Evolutionary conservation across 2,888 invertebrate species (phyloP).

Genomic region (Eupelmus urozonus): DNA sequence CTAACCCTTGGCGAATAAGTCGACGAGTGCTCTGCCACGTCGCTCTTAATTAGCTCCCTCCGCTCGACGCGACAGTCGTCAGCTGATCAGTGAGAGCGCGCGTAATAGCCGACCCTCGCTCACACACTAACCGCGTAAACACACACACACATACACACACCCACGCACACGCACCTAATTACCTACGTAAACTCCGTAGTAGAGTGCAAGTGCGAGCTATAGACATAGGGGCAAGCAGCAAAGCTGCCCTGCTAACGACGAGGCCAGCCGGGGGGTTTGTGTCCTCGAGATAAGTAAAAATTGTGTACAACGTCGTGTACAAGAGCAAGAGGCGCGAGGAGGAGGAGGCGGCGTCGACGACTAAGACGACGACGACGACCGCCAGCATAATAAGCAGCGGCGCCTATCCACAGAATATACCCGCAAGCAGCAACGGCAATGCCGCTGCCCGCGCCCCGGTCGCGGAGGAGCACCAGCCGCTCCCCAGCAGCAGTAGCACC

Average conservation of each 20-base stretch:
- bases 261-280: slow-evolving; percentile 28
- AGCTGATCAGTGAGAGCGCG: slow-evolving; percentile 47
- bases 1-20: background rate
- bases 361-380: slow-evolving; percentile 50
- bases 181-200: too few species aligned
- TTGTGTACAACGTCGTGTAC: slow-evolving; percentile 61
- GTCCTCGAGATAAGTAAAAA: slow-evolving; percentile 58
- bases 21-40: slow-evolving; percentile 10
- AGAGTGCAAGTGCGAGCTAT: too few species aligned
- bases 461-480: slow-evolving; percentile 41
- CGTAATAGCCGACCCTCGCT: background rate
- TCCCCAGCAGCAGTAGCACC: background rate
- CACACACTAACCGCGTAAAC: too few species aligned
- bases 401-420: slow-evolving; percentile 49
- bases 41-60: slow-evolving; percentile 20
- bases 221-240: too few species aligned
- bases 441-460: slow-evolving; percentile 3
- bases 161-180: too few species aligned
- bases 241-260: too few species aligned
- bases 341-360: slow-evolving; percentile 60
- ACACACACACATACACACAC: background rate
- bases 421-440: slow-evolving; percentile 33
- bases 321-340: slow-evolving; percentile 62
- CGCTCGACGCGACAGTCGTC: background rate
- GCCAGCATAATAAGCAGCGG: slow-evolving; percentile 33